phyloP scores from a whole-genome alignment of 2,888 invertebrate genomes.

The Pseudolycoriella hygida region DNA sequence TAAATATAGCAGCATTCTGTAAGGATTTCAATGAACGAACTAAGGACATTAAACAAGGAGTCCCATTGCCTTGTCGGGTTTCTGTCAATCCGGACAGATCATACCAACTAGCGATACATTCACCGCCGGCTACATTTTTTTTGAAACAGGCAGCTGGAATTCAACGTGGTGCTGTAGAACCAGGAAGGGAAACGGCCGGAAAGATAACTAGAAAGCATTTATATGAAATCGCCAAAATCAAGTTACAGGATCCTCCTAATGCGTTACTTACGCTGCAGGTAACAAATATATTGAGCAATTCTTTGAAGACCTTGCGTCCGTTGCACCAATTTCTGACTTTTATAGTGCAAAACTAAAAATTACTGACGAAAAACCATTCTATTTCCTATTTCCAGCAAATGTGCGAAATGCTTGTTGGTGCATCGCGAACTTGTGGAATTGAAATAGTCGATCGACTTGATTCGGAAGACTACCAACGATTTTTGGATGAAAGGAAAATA shows the following conservation, averaged over 20 bases:
- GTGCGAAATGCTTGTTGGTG: conserved; percentile 59
- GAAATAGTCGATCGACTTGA: conserved; percentile 63
- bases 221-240: conserved; percentile 96
- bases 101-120: conserved; percentile 63
- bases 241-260: conserved; percentile 63
- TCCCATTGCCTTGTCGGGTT: conserved; percentile 72
- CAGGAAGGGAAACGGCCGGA: conserved; percentile 62
- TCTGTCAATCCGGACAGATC: conserved; percentile 62
- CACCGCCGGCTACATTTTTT: conserved; percentile 78
- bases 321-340: no score
- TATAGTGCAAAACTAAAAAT: no score
- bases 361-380: no score
- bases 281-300: no score
- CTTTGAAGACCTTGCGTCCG: no score
- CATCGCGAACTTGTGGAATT: conserved; percentile 69
- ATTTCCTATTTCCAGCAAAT: conserved; percentile 35
- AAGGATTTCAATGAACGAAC: conserved; percentile 95
- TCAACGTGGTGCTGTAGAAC: conserved; percentile 56
- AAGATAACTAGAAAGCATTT: conserved; percentile 86
- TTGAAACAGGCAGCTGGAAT: conserved; percentile 92
- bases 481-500: conserved; percentile 54
- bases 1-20: conserved; percentile 91
- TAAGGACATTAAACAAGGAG: conserved; percentile 71
- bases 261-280: conserved; percentile 25
- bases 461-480: conserved; percentile 61